Conservation (phyloP, 37 sponge, comb jelly and placozoan species). For the Theonella swinhoei region DNA sequence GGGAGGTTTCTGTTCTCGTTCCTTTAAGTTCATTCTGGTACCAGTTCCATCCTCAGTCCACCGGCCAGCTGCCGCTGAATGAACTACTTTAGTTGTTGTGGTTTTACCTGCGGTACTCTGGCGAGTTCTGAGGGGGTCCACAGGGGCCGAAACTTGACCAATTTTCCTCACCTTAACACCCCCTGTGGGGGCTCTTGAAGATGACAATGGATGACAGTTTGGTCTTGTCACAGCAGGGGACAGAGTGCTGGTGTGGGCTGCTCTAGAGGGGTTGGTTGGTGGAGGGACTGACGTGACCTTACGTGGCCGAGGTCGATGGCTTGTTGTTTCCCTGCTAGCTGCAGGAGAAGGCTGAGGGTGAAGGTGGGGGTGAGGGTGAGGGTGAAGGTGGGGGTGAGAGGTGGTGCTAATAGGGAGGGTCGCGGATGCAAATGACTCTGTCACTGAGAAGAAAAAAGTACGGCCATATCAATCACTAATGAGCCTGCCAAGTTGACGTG, state of each 20-base stretch:
- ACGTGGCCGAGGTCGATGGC: too few relatives aligned
- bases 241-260: too few relatives aligned
- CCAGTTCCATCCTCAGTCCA: not conserved
- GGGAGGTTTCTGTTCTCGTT: not conserved
- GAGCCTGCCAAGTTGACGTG: not conserved
- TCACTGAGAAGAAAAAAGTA: not conserved
- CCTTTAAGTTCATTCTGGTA: not conserved
- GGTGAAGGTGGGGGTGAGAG: not conserved
- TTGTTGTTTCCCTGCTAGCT: too few relatives aligned
- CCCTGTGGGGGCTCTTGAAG: not conserved
- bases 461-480: not conserved
- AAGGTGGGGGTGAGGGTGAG: not conserved
- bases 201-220: not conserved
- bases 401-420: not conserved
- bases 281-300: not conserved
- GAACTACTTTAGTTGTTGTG: not conserved
- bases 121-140: not conserved
- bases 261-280: not conserved
- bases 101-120: not conserved
- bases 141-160: not conserved
- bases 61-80: too few relatives aligned
- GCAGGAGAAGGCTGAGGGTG: too few relatives aligned
- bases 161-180: not conserved
- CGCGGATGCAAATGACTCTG: not conserved
- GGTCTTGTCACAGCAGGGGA: not conserved